These are phyloP conservation scores for Osmerus eperlanus DNA, from an alignment of 2,113 vertebrate genomes.

Conservation along the genomic window DNA sequence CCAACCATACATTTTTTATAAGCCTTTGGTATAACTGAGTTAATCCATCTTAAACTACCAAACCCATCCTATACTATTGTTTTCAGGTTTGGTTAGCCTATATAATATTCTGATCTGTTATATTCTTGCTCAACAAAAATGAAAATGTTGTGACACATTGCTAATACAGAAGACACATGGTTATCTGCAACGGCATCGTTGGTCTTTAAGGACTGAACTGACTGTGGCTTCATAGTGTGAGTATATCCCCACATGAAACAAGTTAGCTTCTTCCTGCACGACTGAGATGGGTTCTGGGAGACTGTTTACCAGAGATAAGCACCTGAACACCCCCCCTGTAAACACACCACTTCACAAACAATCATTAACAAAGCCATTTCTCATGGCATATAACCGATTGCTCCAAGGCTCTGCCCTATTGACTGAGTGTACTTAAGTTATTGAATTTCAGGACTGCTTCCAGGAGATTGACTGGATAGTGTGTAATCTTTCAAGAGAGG, in stretches of 20 bases:
- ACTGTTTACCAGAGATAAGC: constrained; percentile 64
- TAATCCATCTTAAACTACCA: no score
- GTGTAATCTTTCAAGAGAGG: constrained; percentile 51
- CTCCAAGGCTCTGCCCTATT: constrained; percentile 31
- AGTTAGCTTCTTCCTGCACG: constrained; percentile 44
- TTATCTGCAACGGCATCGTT: no score
- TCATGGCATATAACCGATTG: constrained; percentile 52
- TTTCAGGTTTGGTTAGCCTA: no score
- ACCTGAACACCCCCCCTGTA: constrained; percentile 29
- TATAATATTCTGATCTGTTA: no score
- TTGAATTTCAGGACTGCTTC: constrained; percentile 56
- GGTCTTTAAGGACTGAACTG: no score
- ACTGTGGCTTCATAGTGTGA: constrained; percentile 15
- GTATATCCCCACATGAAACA: constrained; percentile 38
- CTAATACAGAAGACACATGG: no score
- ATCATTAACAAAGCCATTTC: constrained; percentile 62
- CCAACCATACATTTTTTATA: neutral
- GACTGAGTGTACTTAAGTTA: constrained; percentile 57
- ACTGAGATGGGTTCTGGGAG: constrained; percentile 33
- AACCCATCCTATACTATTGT: no score
- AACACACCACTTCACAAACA: constrained; percentile 47
- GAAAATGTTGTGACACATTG: no score
- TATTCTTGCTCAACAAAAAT: no score
- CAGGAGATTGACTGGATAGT: constrained; percentile 55
- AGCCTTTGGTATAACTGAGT: no score